Evolutionary conservation across 2,797 vertebrate genomes (phyloP).

Genomic region (Scomberomorus guttatus): DNA sequence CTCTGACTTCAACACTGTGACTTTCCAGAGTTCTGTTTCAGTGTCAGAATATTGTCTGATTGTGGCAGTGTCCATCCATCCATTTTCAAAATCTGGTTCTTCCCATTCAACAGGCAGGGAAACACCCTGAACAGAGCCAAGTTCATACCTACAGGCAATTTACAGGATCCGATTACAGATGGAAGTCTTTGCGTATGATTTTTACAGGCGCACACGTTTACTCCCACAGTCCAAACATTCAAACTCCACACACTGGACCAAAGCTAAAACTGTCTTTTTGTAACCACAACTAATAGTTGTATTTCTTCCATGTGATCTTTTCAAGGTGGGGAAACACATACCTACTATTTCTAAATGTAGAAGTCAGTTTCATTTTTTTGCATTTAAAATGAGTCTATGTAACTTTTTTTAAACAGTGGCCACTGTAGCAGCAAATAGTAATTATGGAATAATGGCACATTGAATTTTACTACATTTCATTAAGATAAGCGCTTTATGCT

Average conservation of each 20-base stretch:
- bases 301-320: background rate
- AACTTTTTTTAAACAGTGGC: background rate
- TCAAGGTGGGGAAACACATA: background rate
- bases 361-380: background rate
- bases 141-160: constrained; percentile 18
- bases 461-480: background rate
- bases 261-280: background rate
- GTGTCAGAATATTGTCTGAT: background rate
- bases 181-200: background rate
- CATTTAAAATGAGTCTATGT: background rate
- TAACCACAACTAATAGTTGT: background rate
- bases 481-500: background rate
- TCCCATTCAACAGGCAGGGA: background rate
- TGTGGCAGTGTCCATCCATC: background rate
- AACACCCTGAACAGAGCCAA: background rate
- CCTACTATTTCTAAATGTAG: background rate
- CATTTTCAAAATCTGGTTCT: constrained; percentile 11
- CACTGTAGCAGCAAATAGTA: background rate
- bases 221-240: constrained; percentile 2
- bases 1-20: background rate
- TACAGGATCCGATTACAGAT: constrained; percentile 5
- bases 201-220: constrained; percentile 6
- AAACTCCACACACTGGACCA: background rate
- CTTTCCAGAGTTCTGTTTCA: background rate
- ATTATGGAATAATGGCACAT: background rate